Evolutionary conservation across 1,140 invertebrate genomes (phyloP), one percentile per base, ranked within the genome.

Genomic region (Brachionus koreanus): DNA sequence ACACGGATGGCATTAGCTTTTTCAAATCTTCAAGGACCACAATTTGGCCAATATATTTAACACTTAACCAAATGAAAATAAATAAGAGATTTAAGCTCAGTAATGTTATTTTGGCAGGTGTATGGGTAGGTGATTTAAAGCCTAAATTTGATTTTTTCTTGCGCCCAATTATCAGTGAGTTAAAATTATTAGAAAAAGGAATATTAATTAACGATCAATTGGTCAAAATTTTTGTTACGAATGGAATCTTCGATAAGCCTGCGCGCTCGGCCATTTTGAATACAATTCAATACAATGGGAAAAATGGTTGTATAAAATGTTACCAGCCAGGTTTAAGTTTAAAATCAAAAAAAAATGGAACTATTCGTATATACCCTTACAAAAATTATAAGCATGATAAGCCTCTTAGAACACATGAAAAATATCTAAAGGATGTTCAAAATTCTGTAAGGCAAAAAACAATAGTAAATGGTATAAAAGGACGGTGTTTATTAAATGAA

Each of bases 41-140:
- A 6, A 67, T 67, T 67, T 67, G 63, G 63, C 63, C 63, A 67
- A 67, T 67, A 35, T 67, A 67, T 67, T n/a, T 67, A 37, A 37
- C 33, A 4, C 12, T 67, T 13, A 67, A 67, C 33, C 29, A 67
- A 67, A 33, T 67, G 12, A 37, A 37, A 13, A 7, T 33, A 35
- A 35, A 33, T 13, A 19, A 35, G 63, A 12, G 63, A 37, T 67
- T 67, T 67, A 16, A 67, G 6, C 16, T 67, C 12, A 37, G 12
- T 37, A 67, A 67, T 67, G 10, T 67, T 7, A 37, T 67, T 16
- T 13, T 67, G 10, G 63, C 29, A 12, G 63, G 63, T 16, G 10
- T 67, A 67, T 67, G 63, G 63, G 10, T 67, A 7, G 63, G 63
- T 35, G 12, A 37, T 2, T 13, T 3, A 67, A 67, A 67, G 16